Evolutionary conservation across 2,113 vertebrate species (phyloP).

Genomic region (Glaucomys volans): DNA sequence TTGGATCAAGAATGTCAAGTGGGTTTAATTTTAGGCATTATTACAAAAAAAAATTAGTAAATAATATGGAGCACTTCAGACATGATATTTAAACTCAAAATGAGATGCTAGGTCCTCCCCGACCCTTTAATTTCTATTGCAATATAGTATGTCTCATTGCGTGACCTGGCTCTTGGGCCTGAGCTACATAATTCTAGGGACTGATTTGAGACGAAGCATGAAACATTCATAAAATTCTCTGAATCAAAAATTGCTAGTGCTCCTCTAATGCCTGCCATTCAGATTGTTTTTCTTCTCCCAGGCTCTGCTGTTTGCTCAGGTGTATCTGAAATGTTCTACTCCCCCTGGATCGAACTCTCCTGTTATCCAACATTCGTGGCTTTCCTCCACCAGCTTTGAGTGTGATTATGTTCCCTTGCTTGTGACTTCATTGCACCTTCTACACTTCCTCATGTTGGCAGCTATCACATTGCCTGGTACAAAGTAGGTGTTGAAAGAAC

Average conservation of each 20-base stretch:
- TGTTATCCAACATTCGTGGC: too few species aligned
- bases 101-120: neutral
- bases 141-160: neutral
- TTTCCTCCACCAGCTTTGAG: neutral
- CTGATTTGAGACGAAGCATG: neutral
- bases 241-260: neutral
- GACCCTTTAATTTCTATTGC: neutral
- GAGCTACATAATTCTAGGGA: neutral
- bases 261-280: neutral
- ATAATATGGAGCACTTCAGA: neutral
- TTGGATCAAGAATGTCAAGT: neutral
- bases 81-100: slow-evolving; percentile 33
- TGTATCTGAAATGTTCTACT: neutral
- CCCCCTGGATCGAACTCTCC: neutral
- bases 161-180: neutral
- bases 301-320: neutral
- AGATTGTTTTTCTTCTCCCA: neutral
- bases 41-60: neutral
- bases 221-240: neutral
- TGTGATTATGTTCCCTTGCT: neutral
- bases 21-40: neutral
- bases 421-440: neutral
- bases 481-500: neutral
- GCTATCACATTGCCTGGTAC: neutral
- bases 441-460: neutral